These are phyloP conservation scores for Octonoba sinensis DNA, from an alignment of 2,888 invertebrate species.

Conservation along the genomic window DNA sequence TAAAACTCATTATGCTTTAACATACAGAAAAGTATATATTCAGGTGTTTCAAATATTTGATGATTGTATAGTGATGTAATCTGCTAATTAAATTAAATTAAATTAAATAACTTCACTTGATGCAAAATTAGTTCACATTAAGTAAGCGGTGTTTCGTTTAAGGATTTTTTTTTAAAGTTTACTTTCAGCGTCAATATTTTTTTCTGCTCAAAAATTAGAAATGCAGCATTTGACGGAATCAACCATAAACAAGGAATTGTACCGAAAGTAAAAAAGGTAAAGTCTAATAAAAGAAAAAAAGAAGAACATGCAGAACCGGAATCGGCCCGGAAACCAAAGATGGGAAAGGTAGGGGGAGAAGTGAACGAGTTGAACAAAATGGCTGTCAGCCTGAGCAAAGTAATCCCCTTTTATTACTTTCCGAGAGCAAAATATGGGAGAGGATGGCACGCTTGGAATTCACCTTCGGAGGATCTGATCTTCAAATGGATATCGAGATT, in stretches of 20 bases:
- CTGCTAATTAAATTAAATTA: no score
- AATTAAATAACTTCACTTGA: no score
- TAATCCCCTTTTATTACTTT: constrained; percentile 61
- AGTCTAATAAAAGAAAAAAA: not conserved
- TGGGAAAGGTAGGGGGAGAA: constrained; percentile 12
- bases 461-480: constrained; percentile 41
- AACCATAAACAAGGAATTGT: constrained; percentile 22
- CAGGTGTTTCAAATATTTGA: no score
- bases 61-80: no score
- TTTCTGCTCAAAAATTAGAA: not conserved
- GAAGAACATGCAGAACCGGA: constrained; percentile 27
- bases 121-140: no score
- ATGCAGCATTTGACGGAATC: not conserved
- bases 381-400: constrained; percentile 51
- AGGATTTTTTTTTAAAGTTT: no score
- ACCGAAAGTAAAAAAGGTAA: not conserved
- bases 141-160: no score
- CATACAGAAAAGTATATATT: no score
- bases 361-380: constrained; percentile 32
- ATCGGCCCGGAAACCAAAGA: constrained; percentile 41
- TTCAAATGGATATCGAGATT: constrained; percentile 55
- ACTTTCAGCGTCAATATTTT: no score
- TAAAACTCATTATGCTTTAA: no score
- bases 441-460: constrained; percentile 34
- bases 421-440: constrained; percentile 44